These are phyloP conservation scores for Eueremaeus valkanovi DNA, from an alignment of 2,888 invertebrate species.

Conservation along the genomic window DNA sequence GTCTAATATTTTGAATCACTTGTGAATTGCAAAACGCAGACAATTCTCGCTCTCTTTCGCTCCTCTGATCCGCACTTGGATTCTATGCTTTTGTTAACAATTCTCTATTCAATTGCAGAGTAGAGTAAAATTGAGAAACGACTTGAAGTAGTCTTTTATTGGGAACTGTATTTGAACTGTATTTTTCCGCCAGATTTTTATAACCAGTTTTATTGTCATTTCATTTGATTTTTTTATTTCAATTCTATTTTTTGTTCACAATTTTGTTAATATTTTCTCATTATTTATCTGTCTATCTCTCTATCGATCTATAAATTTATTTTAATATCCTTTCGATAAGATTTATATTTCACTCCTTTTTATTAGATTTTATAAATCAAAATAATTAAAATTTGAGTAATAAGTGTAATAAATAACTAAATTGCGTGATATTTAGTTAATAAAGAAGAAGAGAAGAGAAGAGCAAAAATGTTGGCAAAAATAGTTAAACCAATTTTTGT, in stretches of 20 bases:
- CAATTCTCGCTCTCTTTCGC: background rate
- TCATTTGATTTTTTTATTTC: slow-evolving; percentile 18
- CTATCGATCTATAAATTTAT: background rate
- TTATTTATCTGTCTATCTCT: background rate
- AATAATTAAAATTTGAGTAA: slow-evolving; percentile 37
- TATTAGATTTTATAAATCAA: slow-evolving; percentile 15
- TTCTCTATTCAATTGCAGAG: background rate
- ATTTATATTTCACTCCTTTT: background rate
- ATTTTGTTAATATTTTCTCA: background rate
- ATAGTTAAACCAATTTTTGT: slow-evolving; percentile 13
- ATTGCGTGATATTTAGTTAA: slow-evolving; percentile 32
- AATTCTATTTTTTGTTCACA: no score
- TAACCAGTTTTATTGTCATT: slow-evolving; percentile 34
- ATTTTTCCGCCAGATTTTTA: background rate
- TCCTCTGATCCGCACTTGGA: background rate
- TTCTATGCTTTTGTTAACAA: background rate
- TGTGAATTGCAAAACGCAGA: slow-evolving; percentile 19
- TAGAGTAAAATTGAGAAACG: background rate
- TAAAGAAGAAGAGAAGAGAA: background rate
- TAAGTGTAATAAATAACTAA: slow-evolving; percentile 33
- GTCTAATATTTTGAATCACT: slow-evolving; percentile 34
- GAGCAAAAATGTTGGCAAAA: slow-evolving; percentile 15
- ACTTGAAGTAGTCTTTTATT: slow-evolving; percentile 3
- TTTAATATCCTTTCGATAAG: background rate
- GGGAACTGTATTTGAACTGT: background rate